Evolutionary conservation across 2,888 invertebrate species (phyloP).

Genomic region (Ophion costatus): DNA sequence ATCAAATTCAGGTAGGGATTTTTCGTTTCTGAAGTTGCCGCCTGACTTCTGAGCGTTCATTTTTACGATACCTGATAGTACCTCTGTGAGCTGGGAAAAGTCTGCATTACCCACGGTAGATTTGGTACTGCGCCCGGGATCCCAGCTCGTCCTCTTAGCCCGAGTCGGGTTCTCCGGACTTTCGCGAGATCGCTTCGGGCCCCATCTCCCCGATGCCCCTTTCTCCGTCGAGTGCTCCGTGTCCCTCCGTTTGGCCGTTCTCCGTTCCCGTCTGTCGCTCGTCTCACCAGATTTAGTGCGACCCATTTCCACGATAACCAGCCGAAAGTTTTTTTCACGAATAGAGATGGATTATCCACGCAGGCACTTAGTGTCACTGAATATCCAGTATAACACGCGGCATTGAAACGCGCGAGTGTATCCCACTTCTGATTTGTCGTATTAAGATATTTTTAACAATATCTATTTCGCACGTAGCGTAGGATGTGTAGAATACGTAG

Average conservation of each 20-base stretch:
- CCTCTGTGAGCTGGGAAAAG: constrained; percentile 51
- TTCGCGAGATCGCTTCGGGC: neutral
- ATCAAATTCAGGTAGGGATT: constrained; percentile 66
- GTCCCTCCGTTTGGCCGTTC: neutral
- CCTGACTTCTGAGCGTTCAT: constrained; percentile 38
- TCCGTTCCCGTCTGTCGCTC: neutral
- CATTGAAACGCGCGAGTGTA: neutral
- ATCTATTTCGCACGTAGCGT: too few relatives aligned
- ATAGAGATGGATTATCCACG: neutral
- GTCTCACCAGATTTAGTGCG: constrained; percentile 5
- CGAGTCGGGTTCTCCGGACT: neutral
- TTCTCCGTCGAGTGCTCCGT: neutral
- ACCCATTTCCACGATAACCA: neutral
- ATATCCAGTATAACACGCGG: neutral
- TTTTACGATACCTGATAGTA: constrained; percentile 51
- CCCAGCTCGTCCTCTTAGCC: neutral
- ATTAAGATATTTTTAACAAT: too few relatives aligned
- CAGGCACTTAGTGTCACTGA: neutral
- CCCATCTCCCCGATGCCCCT: too few relatives aligned
- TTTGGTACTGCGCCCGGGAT: neutral
- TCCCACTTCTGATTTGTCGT: constrained; percentile 49
- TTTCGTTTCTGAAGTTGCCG: constrained; percentile 63
- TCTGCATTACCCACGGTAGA: constrained; percentile 1
- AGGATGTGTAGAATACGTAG: too few relatives aligned
- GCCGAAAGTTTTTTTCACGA: neutral